phyloP scores from a whole-genome alignment of 2,113 vertebrate species.

The Varanus komodoensis region DNA sequence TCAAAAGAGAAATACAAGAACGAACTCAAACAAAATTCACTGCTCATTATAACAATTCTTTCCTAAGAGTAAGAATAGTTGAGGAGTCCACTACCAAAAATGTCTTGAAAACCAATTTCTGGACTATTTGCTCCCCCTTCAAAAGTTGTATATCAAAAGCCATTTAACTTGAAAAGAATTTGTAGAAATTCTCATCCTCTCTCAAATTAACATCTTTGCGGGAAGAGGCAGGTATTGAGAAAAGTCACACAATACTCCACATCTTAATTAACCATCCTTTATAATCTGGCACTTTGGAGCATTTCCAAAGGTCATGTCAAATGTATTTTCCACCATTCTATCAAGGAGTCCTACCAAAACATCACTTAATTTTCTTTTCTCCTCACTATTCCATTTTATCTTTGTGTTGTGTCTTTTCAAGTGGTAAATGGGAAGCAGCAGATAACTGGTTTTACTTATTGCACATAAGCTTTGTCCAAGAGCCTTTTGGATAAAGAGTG shows the following conservation, averaged over 20 bases:
- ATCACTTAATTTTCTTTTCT: too few relatives aligned
- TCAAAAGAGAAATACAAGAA: not conserved
- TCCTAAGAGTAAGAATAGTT: not conserved
- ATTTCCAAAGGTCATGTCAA: not conserved
- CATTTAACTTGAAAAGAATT: not conserved
- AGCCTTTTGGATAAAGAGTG: too few relatives aligned
- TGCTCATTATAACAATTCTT: not conserved
- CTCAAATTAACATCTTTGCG: not conserved
- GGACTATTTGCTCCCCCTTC: not conserved
- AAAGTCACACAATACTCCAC: not conserved
- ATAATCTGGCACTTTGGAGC: not conserved
- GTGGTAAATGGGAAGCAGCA: too few relatives aligned
- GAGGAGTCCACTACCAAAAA: not conserved
- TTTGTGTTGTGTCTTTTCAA: too few relatives aligned
- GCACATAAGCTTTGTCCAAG: too few relatives aligned
- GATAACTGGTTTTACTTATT: too few relatives aligned
- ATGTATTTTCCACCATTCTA: too few relatives aligned
- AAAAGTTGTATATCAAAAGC: not conserved
- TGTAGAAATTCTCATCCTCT: not conserved
- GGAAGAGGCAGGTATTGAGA: not conserved
- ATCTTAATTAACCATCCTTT: not conserved
- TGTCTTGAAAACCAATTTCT: not conserved
- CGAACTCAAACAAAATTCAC: not conserved
- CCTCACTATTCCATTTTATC: too few relatives aligned
- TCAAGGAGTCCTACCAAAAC: too few relatives aligned